Base-by-base conservation (phyloP, 2,888 invertebrate genomes). In the Tiphia femorata region DNA sequence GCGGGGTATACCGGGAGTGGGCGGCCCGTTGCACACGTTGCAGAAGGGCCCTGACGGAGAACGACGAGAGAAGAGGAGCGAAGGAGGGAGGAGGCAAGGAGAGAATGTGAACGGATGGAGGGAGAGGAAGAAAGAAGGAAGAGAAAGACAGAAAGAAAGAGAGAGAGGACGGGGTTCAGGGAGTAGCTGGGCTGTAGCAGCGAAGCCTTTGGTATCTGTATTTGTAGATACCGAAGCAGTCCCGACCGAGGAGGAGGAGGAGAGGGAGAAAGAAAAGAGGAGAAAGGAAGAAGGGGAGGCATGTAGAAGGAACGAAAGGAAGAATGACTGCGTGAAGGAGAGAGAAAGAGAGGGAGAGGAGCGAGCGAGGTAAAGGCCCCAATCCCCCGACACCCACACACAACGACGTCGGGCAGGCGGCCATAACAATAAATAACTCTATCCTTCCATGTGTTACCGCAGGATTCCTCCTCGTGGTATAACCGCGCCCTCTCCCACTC, bases 361-460 rank as follows among this genome's bases (percentile, higher is more conserved):
- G 55, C 59, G 64, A 58, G 64, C 65, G 61, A 58, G 68, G 67
- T 68, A 66, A 70, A 70, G 73, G 67, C 68, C 67, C 57, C 59
- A 43, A 64, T 43, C 38, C 58, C 50, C 59, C 64, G 75, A 78
- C 79, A 78, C 79, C 79, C 77, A 79, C 79, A 77, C 79, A 76
- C 73, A 71, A 70, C 72, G 72, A 74, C 60, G 60, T 33, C 64
- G 64, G 66, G 70, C 73, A 71, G 70, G 62, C 73, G 76, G 76
- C 80, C 76, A 81, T 81, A 81, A 81, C 80, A 79, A 81, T 81
- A 81, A 80, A 81, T 81, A 81, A 81, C 79, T 77, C 76, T 75
- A 78, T 78, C 78, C 78, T 77, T 78, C 76, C 79, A 77, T 78
- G 80, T 77, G 78, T 79, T 78, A 73, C 75, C 71, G 72, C 75